Percentiles rank a stretch among this genome's conserved stretches.
These are phyloP conservation scores for Rallus crepitans DNA, from an alignment of 2,797 vertebrate species.

Conservation along the genomic window DNA sequence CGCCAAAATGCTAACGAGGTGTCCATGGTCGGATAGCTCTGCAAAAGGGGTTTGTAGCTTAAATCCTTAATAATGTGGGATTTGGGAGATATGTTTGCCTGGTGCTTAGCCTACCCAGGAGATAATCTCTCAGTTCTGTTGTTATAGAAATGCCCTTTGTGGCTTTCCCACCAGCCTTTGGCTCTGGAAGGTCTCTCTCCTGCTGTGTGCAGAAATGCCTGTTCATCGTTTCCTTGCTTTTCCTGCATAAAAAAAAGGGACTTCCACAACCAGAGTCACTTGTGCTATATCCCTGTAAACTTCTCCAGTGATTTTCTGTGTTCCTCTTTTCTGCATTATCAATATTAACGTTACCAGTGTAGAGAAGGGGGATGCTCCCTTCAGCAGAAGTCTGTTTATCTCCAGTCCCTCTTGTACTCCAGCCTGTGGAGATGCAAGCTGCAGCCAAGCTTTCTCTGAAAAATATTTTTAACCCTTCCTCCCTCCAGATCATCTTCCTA, in stretches of 20 bases:
- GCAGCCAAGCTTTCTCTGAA: neutral
- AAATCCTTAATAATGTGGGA: neutral
- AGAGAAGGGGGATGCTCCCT: neutral
- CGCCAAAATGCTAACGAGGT: neutral
- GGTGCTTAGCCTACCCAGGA: neutral
- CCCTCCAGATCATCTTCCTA: neutral
- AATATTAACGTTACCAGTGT: fast-evolving
- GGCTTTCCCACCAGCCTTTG: neutral
- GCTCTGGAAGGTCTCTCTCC: neutral
- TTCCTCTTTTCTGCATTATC: fast-evolving
- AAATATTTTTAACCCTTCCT: constrained; percentile 11
- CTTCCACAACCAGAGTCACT: neutral
- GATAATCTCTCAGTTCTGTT: neutral
- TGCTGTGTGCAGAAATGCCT: neutral
- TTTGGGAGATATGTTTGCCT: neutral
- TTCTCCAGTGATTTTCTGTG: neutral
- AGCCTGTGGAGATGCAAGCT: neutral
- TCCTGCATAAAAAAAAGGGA: neutral
- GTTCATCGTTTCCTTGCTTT: neutral
- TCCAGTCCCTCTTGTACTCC: neutral
- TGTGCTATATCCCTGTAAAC: neutral
- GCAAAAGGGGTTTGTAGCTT: neutral
- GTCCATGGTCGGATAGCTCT: neutral
- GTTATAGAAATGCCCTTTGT: neutral
- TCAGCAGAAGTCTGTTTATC: neutral